These are phyloP conservation scores for Athene noctua DNA, from an alignment of 2,113 vertebrate species.

Conservation along the genomic window DNA sequence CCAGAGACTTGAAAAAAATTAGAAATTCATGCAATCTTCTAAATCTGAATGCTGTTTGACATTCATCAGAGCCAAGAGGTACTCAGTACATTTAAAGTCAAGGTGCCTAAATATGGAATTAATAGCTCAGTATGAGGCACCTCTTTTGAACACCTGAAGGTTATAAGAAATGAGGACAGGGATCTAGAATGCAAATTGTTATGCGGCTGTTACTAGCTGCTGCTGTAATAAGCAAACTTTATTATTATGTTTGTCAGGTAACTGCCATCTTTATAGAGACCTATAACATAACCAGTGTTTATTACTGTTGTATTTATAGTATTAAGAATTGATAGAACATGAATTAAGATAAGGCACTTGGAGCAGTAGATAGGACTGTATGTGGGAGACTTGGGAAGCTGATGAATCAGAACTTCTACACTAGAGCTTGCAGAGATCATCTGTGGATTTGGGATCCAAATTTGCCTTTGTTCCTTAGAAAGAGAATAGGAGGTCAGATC, in stretches of 20 bases:
- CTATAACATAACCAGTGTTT: neutral
- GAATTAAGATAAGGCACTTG: neutral
- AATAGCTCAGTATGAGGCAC: conserved; percentile 40
- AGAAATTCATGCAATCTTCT: neutral
- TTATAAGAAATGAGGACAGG: conserved; percentile 41
- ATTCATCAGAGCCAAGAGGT: conserved; percentile 46
- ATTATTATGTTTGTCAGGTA: conserved; percentile 13
- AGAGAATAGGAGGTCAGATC: neutral
- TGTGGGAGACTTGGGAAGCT: neutral
- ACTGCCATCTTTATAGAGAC: neutral
- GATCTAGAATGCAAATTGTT: conserved; percentile 46
- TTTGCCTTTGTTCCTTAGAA: neutral
- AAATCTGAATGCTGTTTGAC: conserved; percentile 16
- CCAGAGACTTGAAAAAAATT: neutral
- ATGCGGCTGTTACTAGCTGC: neutral
- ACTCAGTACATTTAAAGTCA: conserved; percentile 46
- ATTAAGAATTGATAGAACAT: neutral
- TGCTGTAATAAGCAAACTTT: conserved; percentile 12
- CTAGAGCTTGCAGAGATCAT: neutral
- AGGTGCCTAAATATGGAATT: conserved; percentile 57
- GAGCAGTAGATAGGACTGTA: neutral
- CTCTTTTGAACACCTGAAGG: conserved; percentile 61
- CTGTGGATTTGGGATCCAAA: neutral
- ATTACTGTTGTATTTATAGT: conserved; percentile 7
- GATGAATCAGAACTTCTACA: neutral